Evolutionary conservation across 2,797 vertebrate genomes (phyloP).

Genomic region (Spinus olivaceus): DNA sequence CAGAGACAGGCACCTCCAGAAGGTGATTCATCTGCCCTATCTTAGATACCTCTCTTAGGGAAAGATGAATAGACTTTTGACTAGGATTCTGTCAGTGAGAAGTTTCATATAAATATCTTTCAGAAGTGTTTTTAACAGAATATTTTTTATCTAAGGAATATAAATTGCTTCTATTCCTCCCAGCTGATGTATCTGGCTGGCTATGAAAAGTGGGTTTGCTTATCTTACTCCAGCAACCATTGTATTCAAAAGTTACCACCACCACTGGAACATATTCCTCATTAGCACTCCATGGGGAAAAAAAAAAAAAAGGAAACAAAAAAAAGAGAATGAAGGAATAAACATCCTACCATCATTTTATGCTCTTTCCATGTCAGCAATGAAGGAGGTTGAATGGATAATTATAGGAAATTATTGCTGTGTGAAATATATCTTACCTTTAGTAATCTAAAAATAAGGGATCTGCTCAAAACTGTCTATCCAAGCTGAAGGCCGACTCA

Average conservation of each 20-base stretch:
- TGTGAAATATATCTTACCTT: background rate
- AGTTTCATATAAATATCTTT: conserved; percentile 53
- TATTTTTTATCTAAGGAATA: conserved; percentile 57
- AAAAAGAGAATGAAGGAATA: background rate
- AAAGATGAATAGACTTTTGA: conserved; percentile 58
- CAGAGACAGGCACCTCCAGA: conserved; percentile 33
- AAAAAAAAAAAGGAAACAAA: background rate
- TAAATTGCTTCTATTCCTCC: conserved; percentile 33
- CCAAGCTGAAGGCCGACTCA: background rate
- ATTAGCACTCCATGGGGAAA: background rate
- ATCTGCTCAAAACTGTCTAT: background rate
- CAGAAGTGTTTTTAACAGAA: conserved; percentile 52
- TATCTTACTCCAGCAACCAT: background rate
- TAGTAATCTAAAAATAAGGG: background rate
- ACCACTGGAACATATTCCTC: background rate
- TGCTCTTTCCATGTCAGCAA: background rate
- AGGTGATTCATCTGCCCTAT: conserved; percentile 51
- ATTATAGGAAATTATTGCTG: background rate
- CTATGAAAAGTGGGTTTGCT: conserved; percentile 10
- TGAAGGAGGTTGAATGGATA: background rate
- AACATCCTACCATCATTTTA: background rate
- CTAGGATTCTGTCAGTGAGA: conserved; percentile 46
- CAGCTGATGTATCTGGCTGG: background rate
- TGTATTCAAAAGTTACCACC: background rate
- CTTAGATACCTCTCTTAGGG: conserved; percentile 40